Evolutionary conservation across 2,797 vertebrate species (phyloP).

Genomic region (Chaetodon trifasciatus): DNA sequence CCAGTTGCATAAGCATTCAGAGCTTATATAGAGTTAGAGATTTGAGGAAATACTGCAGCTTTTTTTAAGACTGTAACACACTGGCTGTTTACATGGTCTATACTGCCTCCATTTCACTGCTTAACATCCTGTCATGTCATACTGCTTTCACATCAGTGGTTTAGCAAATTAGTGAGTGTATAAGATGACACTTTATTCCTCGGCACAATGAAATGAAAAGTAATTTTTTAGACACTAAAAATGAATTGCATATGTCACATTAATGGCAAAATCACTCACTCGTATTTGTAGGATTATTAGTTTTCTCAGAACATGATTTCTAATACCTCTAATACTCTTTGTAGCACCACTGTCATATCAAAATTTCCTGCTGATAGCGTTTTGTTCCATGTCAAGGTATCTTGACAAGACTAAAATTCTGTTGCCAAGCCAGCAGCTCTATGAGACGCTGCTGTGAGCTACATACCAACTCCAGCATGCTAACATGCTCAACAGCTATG

Average conservation of each 20-base stretch:
- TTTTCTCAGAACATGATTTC: background rate
- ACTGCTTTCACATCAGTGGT: background rate
- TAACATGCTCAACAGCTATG: no score
- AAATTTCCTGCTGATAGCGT: background rate
- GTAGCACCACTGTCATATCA: background rate
- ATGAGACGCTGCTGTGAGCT: no score
- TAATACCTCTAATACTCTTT: no score
- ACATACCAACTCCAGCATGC: no score
- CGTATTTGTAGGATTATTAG: no score
- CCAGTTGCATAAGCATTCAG: constrained; percentile 24
- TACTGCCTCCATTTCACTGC: background rate
- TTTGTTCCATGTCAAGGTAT: no score
- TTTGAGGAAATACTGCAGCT: constrained; percentile 1
- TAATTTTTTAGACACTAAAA: background rate
- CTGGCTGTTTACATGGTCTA: background rate
- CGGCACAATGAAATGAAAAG: background rate
- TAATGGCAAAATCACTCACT: background rate
- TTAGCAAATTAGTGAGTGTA: background rate
- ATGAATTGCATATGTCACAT: background rate
- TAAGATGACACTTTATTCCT: background rate
- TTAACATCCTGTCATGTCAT: background rate
- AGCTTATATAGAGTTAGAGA: constrained; percentile 1
- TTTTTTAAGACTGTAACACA: constrained; percentile 6
- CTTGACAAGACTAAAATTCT: no score
- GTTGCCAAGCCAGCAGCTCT: no score